These are phyloP conservation scores for Pseudomyrmex dendroicus DNA, from an alignment of 1,140 invertebrate species.

Conservation along the genomic window DNA sequence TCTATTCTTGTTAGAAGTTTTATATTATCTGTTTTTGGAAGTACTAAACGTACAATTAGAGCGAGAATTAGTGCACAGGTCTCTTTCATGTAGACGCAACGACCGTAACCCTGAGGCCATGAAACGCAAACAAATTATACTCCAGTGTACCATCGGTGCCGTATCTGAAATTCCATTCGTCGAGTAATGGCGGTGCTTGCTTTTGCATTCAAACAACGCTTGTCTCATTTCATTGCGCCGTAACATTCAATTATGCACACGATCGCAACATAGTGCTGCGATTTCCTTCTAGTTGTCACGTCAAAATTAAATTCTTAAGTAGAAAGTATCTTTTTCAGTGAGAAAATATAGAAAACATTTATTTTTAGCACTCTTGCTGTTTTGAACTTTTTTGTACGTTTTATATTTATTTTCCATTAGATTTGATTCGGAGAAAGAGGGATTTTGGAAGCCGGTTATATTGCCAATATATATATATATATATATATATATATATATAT, in stretches of 20 bases:
- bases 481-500: neutral
- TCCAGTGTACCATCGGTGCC: constrained; percentile 38
- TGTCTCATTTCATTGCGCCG: constrained; percentile 36
- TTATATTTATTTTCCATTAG: constrained; percentile 3
- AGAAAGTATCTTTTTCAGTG: too few species aligned
- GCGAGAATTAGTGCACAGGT: constrained; percentile 22
- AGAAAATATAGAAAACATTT: neutral
- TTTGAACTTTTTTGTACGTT: neutral
- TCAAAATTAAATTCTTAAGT: too few species aligned
- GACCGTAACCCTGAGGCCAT: neutral
- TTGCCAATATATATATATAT: neutral
- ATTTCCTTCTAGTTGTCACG: too few species aligned
- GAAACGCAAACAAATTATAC: constrained; percentile 58
- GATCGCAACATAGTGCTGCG: neutral
- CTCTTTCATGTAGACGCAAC: neutral
- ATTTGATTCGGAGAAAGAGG: neutral
- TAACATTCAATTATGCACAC: neutral
- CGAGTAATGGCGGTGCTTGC: constrained; percentile 65
- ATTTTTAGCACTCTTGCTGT: neutral
- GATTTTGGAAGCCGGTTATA: too few species aligned
- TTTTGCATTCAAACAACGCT: constrained; percentile 40
- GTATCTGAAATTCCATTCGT: constrained; percentile 73
- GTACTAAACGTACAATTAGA: constrained; percentile 5
- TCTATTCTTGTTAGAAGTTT: neutral
- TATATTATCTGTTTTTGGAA: neutral